Base-by-base conservation (phyloP, 2,888 invertebrate species). In the Leptogaster cylindrica region DNA sequence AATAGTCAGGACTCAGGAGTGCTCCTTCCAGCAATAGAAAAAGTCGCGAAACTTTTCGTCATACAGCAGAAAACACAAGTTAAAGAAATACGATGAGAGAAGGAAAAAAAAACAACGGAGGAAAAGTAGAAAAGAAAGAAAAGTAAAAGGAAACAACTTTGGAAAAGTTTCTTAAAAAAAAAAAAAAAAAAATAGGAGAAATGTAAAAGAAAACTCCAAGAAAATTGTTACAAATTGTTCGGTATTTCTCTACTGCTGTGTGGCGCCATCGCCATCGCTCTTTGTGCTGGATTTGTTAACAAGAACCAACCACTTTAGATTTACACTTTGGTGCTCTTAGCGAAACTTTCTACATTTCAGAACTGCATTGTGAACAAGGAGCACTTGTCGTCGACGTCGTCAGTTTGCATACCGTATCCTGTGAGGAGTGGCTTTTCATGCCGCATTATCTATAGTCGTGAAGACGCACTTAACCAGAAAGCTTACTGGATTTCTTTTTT, bases 191-290 rank as follows among this genome's bases (percentile, higher is more conserved):
- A 52, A 16, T 14, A 52, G 20, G 23, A 27, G 14, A 39, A 23
- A 23, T 39, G 36, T 27, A 39, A 36, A 51, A 65, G 36, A n/a
- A 25, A 14, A 50, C 28, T 20, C 36, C 25, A 25, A 51, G 50
- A 65, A 65, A 51, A 51, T 51, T 65, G 50, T 39, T 51, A 65
- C 65, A 65, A 65, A 65, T 27, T 65, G n/a, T 65, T 36, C 36
- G 51, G 50, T 36, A 50, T 51, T 65, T 23, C 25, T 25, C 25
- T 16, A 14, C 46, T 14, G 5, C 65, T 39, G 23, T 10, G 23
- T 50, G n/a, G 14, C 14, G 27, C 23, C 36, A 16, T 50, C 28
- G 16, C 41, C 16, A 12, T 6, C 18, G 14, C 36, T 31, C 44
- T 65, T 23, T 65, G 28, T 63, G 44, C 31, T 20, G 63, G 20